Evolutionary conservation across 2,888 invertebrate species (phyloP).

Genomic region (Xiphydria camelus): DNA sequence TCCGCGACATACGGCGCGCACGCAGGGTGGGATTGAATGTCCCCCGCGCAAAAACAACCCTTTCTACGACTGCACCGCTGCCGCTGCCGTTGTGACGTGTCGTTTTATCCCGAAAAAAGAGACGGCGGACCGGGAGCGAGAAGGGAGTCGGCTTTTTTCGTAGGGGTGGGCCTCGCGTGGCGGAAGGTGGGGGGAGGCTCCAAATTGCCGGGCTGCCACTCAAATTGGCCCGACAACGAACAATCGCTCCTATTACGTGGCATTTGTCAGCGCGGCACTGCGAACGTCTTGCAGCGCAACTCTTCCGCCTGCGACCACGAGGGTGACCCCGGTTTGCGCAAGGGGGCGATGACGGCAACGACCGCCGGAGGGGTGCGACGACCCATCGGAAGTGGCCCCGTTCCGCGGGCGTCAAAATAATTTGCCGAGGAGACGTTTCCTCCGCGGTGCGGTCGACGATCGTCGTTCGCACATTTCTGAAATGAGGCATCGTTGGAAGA

Average conservation of each 20-base stretch:
- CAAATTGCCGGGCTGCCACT: conserved; percentile 54
- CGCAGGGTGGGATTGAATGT: conserved; percentile 6
- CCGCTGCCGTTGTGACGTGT: conserved; percentile 26
- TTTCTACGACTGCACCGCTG: conserved; percentile 23
- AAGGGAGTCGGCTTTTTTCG: conserved; percentile 39
- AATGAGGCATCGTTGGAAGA: too few species aligned
- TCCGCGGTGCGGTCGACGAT: too few species aligned
- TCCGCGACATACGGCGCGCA: conserved; percentile 40
- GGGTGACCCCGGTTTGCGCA: too few species aligned
- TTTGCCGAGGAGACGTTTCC: too few species aligned
- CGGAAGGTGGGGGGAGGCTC: conserved; percentile 25
- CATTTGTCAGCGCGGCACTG: conserved; percentile 46
- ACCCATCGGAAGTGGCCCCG: too few species aligned
- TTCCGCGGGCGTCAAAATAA: too few species aligned
- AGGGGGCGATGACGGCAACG: too few species aligned
- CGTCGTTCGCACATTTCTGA: conserved; percentile 11
- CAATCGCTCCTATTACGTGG: conserved; percentile 56
- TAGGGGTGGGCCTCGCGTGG: conserved; percentile 25
- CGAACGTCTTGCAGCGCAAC: not conserved
- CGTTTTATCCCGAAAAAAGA: conserved; percentile 28
- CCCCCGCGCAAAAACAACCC: conserved; percentile 30
- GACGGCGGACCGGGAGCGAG: conserved; percentile 24
- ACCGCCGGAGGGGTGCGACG: too few species aligned
- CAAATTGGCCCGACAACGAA: conserved; percentile 57
- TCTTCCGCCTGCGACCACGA: conserved; percentile 3